Evolutionary conservation across 2,888 invertebrate genomes (phyloP), one percentile per base, ranked within the genome.

Genomic region (Clistopyga incitator): DNA sequence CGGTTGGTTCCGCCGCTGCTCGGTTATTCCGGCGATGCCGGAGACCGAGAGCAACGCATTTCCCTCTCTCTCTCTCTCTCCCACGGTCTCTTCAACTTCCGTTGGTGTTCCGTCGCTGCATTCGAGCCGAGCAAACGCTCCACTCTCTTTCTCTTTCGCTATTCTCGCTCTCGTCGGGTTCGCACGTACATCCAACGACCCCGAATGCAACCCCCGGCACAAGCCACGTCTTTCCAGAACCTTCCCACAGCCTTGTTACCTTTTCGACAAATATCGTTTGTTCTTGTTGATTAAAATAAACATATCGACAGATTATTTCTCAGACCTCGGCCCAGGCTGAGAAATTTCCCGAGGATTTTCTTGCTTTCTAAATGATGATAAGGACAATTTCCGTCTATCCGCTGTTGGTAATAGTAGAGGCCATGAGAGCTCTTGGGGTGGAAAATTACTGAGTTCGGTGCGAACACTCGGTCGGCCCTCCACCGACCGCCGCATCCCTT

Each of bases 31-130:
- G 54, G 34, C 67, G 61, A 38, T 10, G 38, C 10, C 82, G 4
- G 34, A 20, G n/a, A n/a, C 45, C 45, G 20, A 29, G n/a, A 50
- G 77, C 86, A 85, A 84, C 84, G 84, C 29, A 13, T 3, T 29
- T 67, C n/a, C 20, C 81, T n/a, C n/a, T n/a, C n/a, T n/a, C n/a
- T n/a, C n/a, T n/a, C n/a, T n/a, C 84, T 78, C 84, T 82, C 87
- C 87, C 86, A 89, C 85, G 88, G 84, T 86, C 86, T 83, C 88
- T 84, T 68, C 87, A 81, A 72, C 71, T 78, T 61, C 72, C 70
- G 54, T 78, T 67, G 54, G 38, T n/a, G n/a, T 67, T 56, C 25
- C 18, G 38, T 86, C 86, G 81, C 81, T 74, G 23, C 29, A 29
- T 54, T 42, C 29, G 54, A 38, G 4, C n/a, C 78, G 29, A 13